phyloP scores from a whole-genome alignment of 2,113 vertebrate species.

The Oenanthe melanoleuca region DNA sequence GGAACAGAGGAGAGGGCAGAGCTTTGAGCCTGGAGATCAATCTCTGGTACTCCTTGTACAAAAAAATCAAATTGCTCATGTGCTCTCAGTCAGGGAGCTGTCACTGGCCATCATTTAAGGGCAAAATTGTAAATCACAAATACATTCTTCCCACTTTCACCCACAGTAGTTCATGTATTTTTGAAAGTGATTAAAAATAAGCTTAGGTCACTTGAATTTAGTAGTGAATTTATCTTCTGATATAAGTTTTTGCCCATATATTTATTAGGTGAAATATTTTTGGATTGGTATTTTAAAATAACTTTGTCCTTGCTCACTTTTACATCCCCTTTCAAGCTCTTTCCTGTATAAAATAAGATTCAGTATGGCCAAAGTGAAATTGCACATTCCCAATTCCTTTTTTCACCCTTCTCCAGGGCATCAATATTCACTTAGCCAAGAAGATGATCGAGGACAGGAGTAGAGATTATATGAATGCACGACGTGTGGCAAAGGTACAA shows the following conservation, averaged over 20 bases:
- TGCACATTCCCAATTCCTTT: background rate
- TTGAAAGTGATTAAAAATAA: background rate
- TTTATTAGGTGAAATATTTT: background rate
- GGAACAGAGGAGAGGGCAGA: background rate
- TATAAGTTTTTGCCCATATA: background rate
- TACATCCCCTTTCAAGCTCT: background rate
- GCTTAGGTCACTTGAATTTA: background rate
- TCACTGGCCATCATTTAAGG: background rate
- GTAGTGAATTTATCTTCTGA: background rate
- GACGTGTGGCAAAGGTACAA: slow-evolving; percentile 95
- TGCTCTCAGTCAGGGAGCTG: background rate
- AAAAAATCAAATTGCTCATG: rapidly evolving
- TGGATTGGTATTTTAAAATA: background rate
- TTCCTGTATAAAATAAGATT: background rate
- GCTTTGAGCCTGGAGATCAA: background rate
- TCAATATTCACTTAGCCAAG: slow-evolving; percentile 98
- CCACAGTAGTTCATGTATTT: background rate
- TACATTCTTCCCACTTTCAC: background rate
- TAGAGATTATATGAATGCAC: slow-evolving; percentile 98
- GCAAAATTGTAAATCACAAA: background rate
- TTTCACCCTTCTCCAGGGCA: slow-evolving; percentile 81
- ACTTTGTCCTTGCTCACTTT: background rate
- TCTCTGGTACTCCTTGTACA: background rate
- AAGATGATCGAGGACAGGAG: slow-evolving; percentile 99
- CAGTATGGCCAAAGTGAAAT: background rate